Evolutionary conservation across 2,888 invertebrate species (phyloP).

Genomic region (Dynastes grantii): DNA sequence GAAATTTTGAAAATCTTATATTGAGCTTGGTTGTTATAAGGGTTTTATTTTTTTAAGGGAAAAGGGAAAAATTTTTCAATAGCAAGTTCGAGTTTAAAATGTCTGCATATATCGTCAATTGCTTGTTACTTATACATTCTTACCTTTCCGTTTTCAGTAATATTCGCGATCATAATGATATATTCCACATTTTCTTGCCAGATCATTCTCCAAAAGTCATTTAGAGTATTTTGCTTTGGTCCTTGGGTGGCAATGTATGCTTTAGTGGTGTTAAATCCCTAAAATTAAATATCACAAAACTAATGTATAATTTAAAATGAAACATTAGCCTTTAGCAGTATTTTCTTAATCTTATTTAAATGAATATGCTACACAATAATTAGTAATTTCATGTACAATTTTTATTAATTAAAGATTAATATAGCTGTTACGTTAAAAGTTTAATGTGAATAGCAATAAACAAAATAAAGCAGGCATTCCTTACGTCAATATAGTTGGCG

Average conservation of each 20-base stretch:
- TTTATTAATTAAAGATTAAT: not conserved
- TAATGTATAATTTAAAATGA: not conserved
- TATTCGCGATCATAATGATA: constrained; percentile 72
- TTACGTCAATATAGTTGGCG: constrained; percentile 72
- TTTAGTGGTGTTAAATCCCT: constrained; percentile 64
- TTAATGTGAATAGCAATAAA: not conserved
- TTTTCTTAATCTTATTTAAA: not conserved
- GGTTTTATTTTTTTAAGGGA: no score
- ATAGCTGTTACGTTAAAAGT: not conserved
- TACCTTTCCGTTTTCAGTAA: constrained; percentile 71
- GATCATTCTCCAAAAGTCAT: constrained; percentile 69
- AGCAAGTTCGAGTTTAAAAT: no score
- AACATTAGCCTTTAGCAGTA: not conserved
- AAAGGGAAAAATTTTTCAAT: no score
- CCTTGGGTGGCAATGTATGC: constrained; percentile 69
- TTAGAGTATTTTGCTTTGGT: constrained; percentile 64
- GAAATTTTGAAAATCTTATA: no score
- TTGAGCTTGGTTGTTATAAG: no score
- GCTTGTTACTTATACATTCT: no score
- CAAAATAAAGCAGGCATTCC: not conserved
- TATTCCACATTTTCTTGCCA: constrained; percentile 71
- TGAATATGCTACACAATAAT: no score
- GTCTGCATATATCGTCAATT: no score
- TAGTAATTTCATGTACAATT: no score
- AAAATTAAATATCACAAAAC: constrained; percentile 6